These are phyloP conservation scores for Escarpia spicata DNA, from an alignment of 2,888 invertebrate genomes.

Conservation along the genomic window DNA sequence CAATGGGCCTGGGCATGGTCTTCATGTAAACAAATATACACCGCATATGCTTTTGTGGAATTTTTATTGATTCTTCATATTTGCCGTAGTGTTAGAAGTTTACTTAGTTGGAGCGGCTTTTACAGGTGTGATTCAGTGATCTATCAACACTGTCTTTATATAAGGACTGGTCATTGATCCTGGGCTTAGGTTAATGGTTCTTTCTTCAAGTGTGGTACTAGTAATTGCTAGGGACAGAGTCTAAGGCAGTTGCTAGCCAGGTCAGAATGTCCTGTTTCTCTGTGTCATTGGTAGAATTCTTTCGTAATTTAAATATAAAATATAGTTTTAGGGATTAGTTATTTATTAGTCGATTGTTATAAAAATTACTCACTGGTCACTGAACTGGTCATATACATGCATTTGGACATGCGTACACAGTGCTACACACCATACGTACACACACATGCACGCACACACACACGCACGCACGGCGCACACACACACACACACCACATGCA, in stretches of 20 bases:
- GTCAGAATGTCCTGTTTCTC: slow-evolving; percentile 1
- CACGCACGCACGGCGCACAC: too few relatives aligned
- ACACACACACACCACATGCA: too few relatives aligned
- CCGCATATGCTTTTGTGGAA: neutral
- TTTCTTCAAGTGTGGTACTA: neutral
- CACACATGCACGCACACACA: too few relatives aligned
- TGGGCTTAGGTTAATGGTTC: slow-evolving; percentile 12
- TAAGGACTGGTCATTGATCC: slow-evolving; percentile 12
- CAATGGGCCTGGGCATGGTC: neutral
- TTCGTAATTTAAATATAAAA: neutral
- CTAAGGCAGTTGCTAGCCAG: neutral
- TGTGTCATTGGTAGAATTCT: neutral
- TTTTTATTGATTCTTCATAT: slow-evolving; percentile 6
- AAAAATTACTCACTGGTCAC: too few relatives aligned
- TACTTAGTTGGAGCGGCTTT: slow-evolving; percentile 1
- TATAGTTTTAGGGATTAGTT: neutral
- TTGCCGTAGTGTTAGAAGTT: neutral
- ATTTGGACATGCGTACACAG: too few relatives aligned
- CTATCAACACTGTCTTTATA: neutral
- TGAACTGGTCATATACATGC: too few relatives aligned
- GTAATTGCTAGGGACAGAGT: neutral
- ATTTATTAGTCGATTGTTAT: neutral
- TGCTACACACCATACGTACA: too few relatives aligned
- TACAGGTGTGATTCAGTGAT: neutral
- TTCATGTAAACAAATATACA: slow-evolving; percentile 7